These are phyloP conservation scores for Polydesmus complanatus DNA, from an alignment of 2,888 invertebrate species.

Conservation along the genomic window DNA sequence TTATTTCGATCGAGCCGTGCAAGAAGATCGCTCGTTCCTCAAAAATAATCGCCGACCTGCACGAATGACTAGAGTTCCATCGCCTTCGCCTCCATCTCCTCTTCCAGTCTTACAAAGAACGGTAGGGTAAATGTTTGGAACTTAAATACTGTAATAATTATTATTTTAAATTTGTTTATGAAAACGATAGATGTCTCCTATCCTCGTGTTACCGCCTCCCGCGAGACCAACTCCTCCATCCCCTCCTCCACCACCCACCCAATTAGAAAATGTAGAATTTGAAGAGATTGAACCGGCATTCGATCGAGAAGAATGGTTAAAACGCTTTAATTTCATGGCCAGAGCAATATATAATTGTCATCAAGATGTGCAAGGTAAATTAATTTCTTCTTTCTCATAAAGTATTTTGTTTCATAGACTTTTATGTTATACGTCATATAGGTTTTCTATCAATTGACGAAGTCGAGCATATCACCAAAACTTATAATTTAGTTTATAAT, in stretches of 20 bases:
- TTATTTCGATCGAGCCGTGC: not conserved
- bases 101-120: not conserved
- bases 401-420: too few relatives aligned
- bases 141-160: too few relatives aligned
- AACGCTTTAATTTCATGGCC: not conserved
- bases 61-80: not conserved
- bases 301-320: slow-evolving; percentile 8
- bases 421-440: too few relatives aligned
- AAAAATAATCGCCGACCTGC: not conserved
- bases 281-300: slow-evolving; percentile 6
- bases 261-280: not conserved
- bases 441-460: not conserved
- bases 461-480: not conserved
- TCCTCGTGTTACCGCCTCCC: not conserved
- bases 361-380: not conserved
- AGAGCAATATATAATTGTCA: slow-evolving; percentile 4
- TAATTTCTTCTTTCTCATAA: too few relatives aligned
- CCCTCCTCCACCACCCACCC: not conserved
- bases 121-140: not conserved
- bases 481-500: slow-evolving; percentile 1
- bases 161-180: too few relatives aligned
- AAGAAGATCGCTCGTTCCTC: not conserved
- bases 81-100: not conserved
- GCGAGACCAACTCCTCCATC: slow-evolving; percentile 3
- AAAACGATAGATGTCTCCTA: too few relatives aligned